A percentile compares a stretch with the other conserved stretches of the same genome.
Conservation (phyloP, 53 echinoderm and acorn worm genomes). For the Echinometra lucunter region DNA sequence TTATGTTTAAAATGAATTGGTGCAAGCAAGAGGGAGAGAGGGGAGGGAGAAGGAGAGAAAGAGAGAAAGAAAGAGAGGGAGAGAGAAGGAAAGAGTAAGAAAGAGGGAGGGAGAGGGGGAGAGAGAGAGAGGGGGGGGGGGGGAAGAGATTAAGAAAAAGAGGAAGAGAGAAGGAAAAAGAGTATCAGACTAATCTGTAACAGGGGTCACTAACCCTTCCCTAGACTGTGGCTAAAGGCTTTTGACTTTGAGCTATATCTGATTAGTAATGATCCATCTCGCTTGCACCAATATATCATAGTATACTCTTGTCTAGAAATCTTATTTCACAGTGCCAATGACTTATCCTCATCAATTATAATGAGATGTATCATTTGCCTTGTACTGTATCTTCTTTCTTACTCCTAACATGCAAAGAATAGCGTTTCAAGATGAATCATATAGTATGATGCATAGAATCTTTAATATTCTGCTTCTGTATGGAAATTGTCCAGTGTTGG, state of each 20-base stretch:
- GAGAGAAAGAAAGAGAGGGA: neutral
- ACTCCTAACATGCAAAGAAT: neutral
- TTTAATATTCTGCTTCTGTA: conserved; percentile 20
- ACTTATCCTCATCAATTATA: conserved; percentile 41
- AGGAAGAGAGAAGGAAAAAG: neutral
- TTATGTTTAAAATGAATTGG: neutral
- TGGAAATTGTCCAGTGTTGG: conserved; percentile 32
- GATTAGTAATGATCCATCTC: conserved; percentile 47
- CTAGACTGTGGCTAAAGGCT: conserved; percentile 16
- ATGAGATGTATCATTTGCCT: conserved; percentile 48
- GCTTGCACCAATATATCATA: conserved; percentile 25
- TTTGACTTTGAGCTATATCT: conserved; percentile 42
- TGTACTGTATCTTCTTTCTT: conserved; percentile 31
- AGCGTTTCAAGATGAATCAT: conserved; percentile 43
- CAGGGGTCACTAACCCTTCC: conserved; percentile 8
- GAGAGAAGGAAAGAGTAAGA: neutral
- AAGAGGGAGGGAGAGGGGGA: neutral
- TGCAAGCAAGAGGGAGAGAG: neutral
- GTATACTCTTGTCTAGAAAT: neutral
- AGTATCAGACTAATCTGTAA: neutral
- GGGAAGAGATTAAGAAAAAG: too few species aligned
- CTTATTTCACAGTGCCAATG: conserved; percentile 22
- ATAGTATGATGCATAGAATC: conserved; percentile 31
- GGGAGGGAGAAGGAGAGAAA: neutral
- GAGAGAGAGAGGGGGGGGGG: too few species aligned